Base-by-base conservation (phyloP, 2,113 vertebrate species). In the Empidonax alnorum region DNA sequence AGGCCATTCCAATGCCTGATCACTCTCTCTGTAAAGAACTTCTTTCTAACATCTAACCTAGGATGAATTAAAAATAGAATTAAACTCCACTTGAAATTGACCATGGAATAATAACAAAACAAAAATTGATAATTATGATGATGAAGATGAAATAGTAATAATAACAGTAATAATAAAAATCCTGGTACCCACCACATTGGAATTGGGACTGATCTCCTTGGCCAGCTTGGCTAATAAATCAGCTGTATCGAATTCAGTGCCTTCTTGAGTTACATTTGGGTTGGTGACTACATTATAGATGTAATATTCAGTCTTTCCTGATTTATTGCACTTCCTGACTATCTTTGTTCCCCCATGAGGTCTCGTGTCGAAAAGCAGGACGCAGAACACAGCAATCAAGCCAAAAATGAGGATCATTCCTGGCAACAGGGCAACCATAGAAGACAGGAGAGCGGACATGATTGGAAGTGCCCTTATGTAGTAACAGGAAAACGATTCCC, bases 401-500 rank as follows among this genome's bases (percentile, higher is more conserved):
- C 59, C 42, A 62, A 88, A 84, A 42, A 81, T 17, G 2, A 87
- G 2, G 7, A 89, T 47, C 11, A 77, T 25, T 61, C 28, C 68
- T 30, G 59, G 49, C 72, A 94, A 50, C 1, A 59, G 11, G 12
- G 46, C 24, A 73, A 74, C 22, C 47, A 80, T 72, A 77, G 42
- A 58, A 68, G 6, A 20, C 1, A 90, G 14, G 9, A 67, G 30
- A 62, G 3, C 39, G 44, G 10, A 61, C 67, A 76, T 94, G 59
- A 39, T 4, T 52, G 4, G 33, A 49, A 42, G 47, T 41, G 33
- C 20, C 33, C 20, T 74, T 52, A 39, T 53, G n/a, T 17, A 14
- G 46, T 20, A 33, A 35, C 10, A 74, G 55, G 14, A 61, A 27
- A 53, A 44, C 0, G 0, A 71, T 7, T 4, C 14, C n/a, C 10